Evolutionary conservation across 1,140 invertebrate species (phyloP).

Genomic region (Neodiprion virginianus): DNA sequence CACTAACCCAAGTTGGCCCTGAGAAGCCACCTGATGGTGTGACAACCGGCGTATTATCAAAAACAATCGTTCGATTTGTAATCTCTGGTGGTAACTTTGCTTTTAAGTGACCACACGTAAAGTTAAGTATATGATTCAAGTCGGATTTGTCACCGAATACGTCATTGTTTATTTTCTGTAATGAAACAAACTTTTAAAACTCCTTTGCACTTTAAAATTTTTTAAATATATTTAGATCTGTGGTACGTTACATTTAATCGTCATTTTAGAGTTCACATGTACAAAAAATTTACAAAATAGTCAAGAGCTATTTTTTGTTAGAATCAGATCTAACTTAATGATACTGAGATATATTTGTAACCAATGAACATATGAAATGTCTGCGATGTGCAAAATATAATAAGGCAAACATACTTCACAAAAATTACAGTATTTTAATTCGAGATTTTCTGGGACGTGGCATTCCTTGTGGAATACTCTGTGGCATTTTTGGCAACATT

Average conservation of each 20-base stretch:
- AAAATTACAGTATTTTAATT: constrained; percentile 46
- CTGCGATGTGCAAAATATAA: neutral
- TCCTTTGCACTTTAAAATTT: neutral
- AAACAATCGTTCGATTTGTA: constrained; percentile 53
- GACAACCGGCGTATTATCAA: constrained; percentile 41
- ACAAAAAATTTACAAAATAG: no score
- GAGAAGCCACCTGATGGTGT: constrained; percentile 44
- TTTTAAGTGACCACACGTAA: constrained; percentile 55
- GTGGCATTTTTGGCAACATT: constrained; percentile 51
- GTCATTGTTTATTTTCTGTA: constrained; percentile 48
- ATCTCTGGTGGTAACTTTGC: constrained; percentile 55
- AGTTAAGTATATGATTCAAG: constrained; percentile 53
- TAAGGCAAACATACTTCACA: constrained; percentile 43
- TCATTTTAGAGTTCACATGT: neutral
- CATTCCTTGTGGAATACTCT: constrained; percentile 52
- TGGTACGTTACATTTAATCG: neutral
- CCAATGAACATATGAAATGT: no score
- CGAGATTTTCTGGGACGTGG: constrained; percentile 34
- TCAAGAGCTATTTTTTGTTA: constrained; percentile 3
- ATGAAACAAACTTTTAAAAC: constrained; percentile 15
- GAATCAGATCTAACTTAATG: neutral
- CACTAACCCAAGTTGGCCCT: constrained; percentile 53
- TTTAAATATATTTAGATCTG: neutral
- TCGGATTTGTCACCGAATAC: constrained; percentile 40
- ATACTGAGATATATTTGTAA: neutral